A percentile compares a stretch with the other conserved stretches of the same genome.
Conservation (phyloP, 2,888 invertebrate species). For the Homarus gammarus region DNA sequence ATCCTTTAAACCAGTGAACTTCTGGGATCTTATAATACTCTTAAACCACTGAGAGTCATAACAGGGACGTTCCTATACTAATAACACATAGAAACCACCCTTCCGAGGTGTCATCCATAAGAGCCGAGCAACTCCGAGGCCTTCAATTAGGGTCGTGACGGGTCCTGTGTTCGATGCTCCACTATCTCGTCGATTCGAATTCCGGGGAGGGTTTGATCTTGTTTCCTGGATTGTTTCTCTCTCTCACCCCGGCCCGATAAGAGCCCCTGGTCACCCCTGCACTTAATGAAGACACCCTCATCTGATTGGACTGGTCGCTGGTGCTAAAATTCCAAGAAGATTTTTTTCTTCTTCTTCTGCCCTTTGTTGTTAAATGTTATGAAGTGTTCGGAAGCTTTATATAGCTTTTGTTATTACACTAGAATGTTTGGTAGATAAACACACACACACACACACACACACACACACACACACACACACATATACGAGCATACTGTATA, state of each 20-base stretch:
- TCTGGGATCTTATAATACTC: not conserved
- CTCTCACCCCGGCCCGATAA: slow-evolving; percentile 34
- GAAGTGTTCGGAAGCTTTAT: no score
- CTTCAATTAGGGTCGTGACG: slow-evolving; percentile 61
- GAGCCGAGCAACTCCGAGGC: slow-evolving; percentile 7
- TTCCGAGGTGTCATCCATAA: not conserved
- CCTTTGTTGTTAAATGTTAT: no score
- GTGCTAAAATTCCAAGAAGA: not conserved
- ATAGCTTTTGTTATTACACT: no score
- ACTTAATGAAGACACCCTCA: slow-evolving; percentile 38
- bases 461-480: no score
- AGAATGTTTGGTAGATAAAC: no score
- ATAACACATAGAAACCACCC: slow-evolving; percentile 5
- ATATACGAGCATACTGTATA: no score
- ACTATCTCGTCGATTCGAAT: slow-evolving; percentile 58
- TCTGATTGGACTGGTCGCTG: slow-evolving; percentile 26
- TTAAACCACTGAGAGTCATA: slow-evolving; percentile 4
- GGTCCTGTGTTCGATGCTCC: slow-evolving; percentile 41
- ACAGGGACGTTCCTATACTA: not conserved
- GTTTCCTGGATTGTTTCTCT: slow-evolving; percentile 36
- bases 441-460: no score
- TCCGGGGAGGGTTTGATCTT: slow-evolving; percentile 43
- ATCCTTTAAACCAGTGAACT: not conserved
- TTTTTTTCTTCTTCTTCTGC: no score
- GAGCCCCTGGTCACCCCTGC: slow-evolving; percentile 27